Evolutionary conservation across 2,113 vertebrate genomes (phyloP).

Genomic region (Siphamia tubifer): DNA sequence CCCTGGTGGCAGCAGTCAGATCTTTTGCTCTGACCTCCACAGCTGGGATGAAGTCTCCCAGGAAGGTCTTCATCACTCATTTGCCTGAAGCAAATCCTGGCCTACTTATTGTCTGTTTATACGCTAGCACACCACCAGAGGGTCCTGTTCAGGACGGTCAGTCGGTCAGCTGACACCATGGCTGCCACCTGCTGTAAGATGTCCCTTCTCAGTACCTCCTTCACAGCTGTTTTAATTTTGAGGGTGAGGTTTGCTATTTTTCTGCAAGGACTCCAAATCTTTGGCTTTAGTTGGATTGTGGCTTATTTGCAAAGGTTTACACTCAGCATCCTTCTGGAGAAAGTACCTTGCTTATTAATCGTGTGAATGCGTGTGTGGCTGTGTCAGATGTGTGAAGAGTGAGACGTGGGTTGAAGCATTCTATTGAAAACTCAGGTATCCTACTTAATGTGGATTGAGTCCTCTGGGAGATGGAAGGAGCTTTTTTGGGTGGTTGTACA

Average conservation of each 20-base stretch:
- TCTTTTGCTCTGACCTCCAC: constrained; percentile 51
- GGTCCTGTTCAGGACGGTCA: constrained; percentile 33
- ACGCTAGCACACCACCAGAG: constrained; percentile 43
- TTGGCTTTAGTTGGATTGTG: constrained; percentile 19
- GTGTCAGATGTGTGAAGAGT: constrained; percentile 78
- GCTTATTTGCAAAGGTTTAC: constrained; percentile 45
- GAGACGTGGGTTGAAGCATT: constrained; percentile 80
- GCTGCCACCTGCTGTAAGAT: constrained; percentile 53
- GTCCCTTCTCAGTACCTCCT: constrained; percentile 57
- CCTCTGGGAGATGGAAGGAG: constrained; percentile 79
- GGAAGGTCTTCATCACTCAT: constrained; percentile 67
- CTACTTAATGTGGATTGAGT: constrained; percentile 84
- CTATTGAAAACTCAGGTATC: constrained; percentile 95
- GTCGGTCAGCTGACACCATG: constrained; percentile 20
- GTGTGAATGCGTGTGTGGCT: constrained; percentile 31
- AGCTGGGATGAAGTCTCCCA: constrained; percentile 73
- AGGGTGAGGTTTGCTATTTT: constrained; percentile 22
- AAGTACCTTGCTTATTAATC: constrained; percentile 26
- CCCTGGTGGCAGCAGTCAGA: constrained; percentile 48
- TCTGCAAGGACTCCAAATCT: constrained; percentile 13
- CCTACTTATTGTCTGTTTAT: constrained; percentile 46
- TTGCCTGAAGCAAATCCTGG: constrained; percentile 76
- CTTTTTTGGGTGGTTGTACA: constrained; percentile 85
- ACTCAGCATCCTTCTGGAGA: constrained; percentile 16
- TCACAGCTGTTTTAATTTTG: constrained; percentile 24